phyloP scores from a whole-genome alignment of 2,888 invertebrate genomes.

The Sipha maydis region DNA sequence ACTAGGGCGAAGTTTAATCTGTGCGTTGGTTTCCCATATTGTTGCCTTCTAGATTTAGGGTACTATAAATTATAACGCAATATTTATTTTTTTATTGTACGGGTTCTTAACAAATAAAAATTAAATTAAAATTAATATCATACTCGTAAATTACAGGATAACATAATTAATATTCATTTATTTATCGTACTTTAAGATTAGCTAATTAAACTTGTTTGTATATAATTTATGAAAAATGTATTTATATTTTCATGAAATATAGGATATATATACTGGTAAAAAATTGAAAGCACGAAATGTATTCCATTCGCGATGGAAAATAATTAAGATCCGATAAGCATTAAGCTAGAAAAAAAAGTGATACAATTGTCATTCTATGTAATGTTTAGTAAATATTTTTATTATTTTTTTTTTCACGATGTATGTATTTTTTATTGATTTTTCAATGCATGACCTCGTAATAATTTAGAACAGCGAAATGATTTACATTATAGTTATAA shows the following conservation, averaged over 20 bases:
- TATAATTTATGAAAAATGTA: no score
- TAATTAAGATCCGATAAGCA: no score
- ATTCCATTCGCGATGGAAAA: no score
- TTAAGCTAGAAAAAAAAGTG: not conserved
- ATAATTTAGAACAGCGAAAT: not conserved
- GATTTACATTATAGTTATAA: not conserved
- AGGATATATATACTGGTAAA: no score
- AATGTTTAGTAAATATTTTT: not conserved
- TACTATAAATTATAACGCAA: no score
- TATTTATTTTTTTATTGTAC: not conserved
- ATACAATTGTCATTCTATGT: not conserved
- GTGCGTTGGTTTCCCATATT: not conserved
- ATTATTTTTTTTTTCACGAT: not conserved
- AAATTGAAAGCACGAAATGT: no score
- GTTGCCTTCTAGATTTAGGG: no score
- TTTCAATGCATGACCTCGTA: not conserved
- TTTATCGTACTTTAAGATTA: no score
- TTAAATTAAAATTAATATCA: not conserved
- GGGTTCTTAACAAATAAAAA: not conserved
- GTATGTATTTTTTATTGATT: not conserved
- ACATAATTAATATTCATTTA: no score
- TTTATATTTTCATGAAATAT: no score
- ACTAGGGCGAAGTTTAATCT: not conserved
- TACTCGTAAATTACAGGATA: not conserved
- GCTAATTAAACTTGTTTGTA: no score